Conservation (phyloP, 2,113 vertebrate species). For the Ctenodactylus gundi region DNA sequence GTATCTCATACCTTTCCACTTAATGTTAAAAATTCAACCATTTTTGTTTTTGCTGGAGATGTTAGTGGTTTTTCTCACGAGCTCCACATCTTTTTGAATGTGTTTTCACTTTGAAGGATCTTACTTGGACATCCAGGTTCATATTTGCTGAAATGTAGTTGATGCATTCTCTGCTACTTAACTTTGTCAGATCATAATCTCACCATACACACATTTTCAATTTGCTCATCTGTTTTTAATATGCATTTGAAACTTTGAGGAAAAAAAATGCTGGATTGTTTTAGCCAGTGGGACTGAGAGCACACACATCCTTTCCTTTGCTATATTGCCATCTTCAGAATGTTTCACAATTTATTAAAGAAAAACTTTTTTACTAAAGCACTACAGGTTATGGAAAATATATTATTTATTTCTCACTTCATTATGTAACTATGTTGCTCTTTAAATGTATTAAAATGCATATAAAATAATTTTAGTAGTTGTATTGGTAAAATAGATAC, state of each 20-base stretch:
- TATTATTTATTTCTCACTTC: neutral
- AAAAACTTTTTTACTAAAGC: neutral
- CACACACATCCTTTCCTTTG: neutral
- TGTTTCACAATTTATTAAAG: neutral
- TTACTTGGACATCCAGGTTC: neutral
- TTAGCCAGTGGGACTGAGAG: neutral
- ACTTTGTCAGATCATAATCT: neutral
- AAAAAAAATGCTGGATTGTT: neutral
- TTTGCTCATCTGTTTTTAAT: neutral
- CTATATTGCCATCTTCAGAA: neutral
- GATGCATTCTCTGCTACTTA: neutral
- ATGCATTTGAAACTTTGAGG: neutral
- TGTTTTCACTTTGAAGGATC: conserved; percentile 2
- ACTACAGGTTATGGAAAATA: neutral
- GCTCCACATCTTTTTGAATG: neutral
- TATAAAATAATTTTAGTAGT: neutral
- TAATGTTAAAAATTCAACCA: neutral
- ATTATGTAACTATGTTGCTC: neutral
- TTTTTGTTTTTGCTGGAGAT: conserved; percentile 23
- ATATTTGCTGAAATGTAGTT: conserved; percentile 1
- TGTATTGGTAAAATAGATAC: neutral
- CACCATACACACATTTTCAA: neutral
- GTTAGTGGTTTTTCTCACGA: neutral
- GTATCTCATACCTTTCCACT: neutral
- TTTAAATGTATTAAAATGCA: neutral